phyloP scores from a whole-genome alignment of 2,888 invertebrate species.

The Byasa hedistus region DNA sequence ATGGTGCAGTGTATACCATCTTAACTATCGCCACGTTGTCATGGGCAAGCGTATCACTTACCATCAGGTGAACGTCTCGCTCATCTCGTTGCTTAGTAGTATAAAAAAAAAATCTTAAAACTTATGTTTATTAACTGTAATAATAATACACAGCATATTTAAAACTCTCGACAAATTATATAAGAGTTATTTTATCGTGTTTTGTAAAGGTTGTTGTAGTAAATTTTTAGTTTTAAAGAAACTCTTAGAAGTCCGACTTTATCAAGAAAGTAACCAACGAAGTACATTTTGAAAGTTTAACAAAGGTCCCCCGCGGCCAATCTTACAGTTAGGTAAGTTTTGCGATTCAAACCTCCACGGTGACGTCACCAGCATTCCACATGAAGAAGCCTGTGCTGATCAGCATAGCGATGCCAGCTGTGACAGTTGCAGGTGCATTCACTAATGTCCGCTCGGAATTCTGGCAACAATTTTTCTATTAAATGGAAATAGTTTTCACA shows the following conservation, averaged over 20 bases:
- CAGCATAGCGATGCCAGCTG: constrained; percentile 38
- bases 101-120: too few species aligned
- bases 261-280: neutral
- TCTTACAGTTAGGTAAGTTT: neutral
- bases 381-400: constrained; percentile 49
- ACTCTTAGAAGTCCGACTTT: neutral
- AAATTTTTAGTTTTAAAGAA: neutral
- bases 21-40: too few species aligned
- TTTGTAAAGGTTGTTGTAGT: neutral
- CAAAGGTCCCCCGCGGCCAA: neutral
- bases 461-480: constrained; percentile 29
- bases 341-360: constrained; percentile 44
- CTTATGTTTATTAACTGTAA: too few species aligned
- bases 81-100: too few species aligned
- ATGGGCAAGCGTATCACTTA: too few species aligned
- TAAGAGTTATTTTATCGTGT: neutral
- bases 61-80: too few species aligned
- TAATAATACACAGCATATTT: too few species aligned
- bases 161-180: neutral
- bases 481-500: too few species aligned
- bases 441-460: constrained; percentile 38
- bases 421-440: constrained; percentile 35
- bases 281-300: neutral
- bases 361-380: constrained; percentile 58
- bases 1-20: too few species aligned